Base-by-base conservation (phyloP, 1,140 invertebrate species). In the Tetramorium parvispinum region DNA sequence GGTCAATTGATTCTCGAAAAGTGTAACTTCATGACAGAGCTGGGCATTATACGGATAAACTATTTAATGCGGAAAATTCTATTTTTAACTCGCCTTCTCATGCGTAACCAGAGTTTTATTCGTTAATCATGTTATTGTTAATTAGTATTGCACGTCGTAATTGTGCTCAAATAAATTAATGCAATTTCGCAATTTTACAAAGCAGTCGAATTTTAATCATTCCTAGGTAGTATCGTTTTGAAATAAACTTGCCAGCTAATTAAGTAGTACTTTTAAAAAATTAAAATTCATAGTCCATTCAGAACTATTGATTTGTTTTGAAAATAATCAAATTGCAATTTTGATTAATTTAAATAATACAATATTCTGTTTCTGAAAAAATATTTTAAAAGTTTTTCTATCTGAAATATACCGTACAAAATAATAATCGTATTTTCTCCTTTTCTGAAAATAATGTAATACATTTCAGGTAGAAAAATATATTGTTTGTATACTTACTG, bases 1-100 rank as follows among this genome's bases (percentile, higher is more conserved):
- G 37, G 37, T 3, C 49, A 8, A 70, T 81, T 81, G 78, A 81
- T 81, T 81, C 24, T 70, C 65, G 16, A 10, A 8, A 24, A 68
- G 32, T 13, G 21, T 43, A 65, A 43, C 49, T 53, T 81, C 10
- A 3, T 65, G 18, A 27, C 24, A 46, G 37, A 61, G 21, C 18
- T 59, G 13, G 37, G 32, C 24, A 63, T 46, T 61, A 46, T 27
- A 32, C 40, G 10, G 57, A 77, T 78, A 21, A 66, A 79, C 27
- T 49, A 65, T 78, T 59, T 49, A 32, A 78, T 32, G 18, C 3
- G 63, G n/a, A 40, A 66, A 66, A n/a, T 66, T 10, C n/a, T 49
- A 49, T 78, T 78, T 46, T 65, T 37, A 66, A 63, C n/a, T 32
- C 0, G n/a, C 7, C 5, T 66, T 66, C 21, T 40, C 37, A 40